These are phyloP conservation scores for Melanotaenia duboulayi DNA, from an alignment of 2,113 vertebrate species.

Conservation along the genomic window DNA sequence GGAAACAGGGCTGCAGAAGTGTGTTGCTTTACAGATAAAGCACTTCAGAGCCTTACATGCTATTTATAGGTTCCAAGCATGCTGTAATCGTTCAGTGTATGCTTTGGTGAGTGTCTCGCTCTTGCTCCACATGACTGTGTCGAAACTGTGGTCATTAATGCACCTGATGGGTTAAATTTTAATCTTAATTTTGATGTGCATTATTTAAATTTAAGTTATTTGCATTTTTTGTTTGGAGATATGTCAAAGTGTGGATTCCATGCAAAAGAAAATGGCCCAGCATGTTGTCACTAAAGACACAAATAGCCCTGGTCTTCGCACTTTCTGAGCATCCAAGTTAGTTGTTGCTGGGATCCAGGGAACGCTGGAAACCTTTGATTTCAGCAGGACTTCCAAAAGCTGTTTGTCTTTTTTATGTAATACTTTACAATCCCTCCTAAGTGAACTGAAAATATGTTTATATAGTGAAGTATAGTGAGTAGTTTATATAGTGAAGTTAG, in stretches of 20 bases:
- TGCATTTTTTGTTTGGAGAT: too few relatives aligned
- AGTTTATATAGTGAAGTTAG: conserved; percentile 34
- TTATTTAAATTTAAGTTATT: too few relatives aligned
- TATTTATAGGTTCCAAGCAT: conserved; percentile 52
- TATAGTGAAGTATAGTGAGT: conserved; percentile 50
- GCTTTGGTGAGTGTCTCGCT: conserved; percentile 24
- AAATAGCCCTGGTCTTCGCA: not conserved
- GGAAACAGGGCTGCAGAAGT: conserved; percentile 53
- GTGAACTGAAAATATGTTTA: conserved; percentile 63
- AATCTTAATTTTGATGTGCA: not conserved
- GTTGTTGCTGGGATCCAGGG: not conserved
- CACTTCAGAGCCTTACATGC: conserved; percentile 6
- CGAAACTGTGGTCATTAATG: conserved; percentile 3
- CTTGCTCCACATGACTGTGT: conserved; percentile 19
- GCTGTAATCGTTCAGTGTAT: conserved; percentile 3
- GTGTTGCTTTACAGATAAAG: conserved; percentile 71
- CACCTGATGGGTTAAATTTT: not conserved
- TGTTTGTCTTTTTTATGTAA: conserved; percentile 55
- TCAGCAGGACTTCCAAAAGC: conserved; percentile 38
- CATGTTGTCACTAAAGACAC: not conserved
- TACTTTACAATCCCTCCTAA: conserved; percentile 63
- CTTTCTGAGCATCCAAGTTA: not conserved
- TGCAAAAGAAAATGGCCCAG: not conserved
- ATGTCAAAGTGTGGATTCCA: too few relatives aligned
- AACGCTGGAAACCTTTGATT: not conserved